Base-by-base conservation (phyloP, 2,113 vertebrate species). In the Hystrix brachyura region DNA sequence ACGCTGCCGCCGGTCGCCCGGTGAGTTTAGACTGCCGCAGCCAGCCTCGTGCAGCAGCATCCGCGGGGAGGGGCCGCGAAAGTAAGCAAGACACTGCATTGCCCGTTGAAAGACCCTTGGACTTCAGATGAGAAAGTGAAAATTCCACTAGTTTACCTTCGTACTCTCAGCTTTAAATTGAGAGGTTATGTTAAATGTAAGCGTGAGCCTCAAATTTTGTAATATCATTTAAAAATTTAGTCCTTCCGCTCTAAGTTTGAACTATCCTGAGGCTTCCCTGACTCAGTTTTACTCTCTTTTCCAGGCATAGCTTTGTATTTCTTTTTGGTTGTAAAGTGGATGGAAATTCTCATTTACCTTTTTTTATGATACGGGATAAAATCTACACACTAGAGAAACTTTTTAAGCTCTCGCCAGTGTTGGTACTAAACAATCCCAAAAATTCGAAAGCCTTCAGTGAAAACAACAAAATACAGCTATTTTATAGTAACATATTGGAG, bases 391-490 rank as follows among this genome's bases (percentile, higher is more conserved):
- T 21, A 74, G 5, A 14, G 34, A 95, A 90, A 64, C 18, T 62
- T 91, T 87, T 90, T 27, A 25, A 74, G 8, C 60, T 87, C 79
- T 87, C 46, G 59, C 51, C 84, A 25, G 46, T 71, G 18, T 90
- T 87, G 34, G 71, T 67, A 55, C 64, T 76, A 60, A 93, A 53
- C 53, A 27, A 59, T 74, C 43, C 46, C 67, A 27, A 8, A 78
- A 38, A 88, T 67, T 57, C n/a, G 19, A 38, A 94, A 83, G 34
- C 82, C 91, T 91, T 79, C 62, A 53, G 23, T 94, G 32, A 94
- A 91, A 90, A 83, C 69, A 13, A 72, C 25, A 81, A 93, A 87
- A 69, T 57, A 32, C 51, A 82, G 4, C 43, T 78, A 43, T 82
- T 69, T 88, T 78, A n/a, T 78, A 90, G 85, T 27, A 51, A 13